phyloP scores from a whole-genome alignment of 2,113 vertebrate species.

The Forbesichthys papilliferus region DNA sequence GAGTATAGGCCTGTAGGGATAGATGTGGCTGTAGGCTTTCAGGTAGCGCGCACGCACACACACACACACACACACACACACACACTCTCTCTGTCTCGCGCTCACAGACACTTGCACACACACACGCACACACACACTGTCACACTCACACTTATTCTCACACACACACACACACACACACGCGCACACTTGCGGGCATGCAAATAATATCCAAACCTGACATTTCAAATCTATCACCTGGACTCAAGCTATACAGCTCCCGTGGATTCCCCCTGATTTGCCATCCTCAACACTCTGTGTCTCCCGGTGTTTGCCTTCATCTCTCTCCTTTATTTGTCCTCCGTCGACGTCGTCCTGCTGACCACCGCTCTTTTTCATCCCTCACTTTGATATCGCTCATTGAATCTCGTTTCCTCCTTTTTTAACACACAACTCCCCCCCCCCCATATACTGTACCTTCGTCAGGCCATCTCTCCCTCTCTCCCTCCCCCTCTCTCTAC shows the following conservation, averaged over 20 bases:
- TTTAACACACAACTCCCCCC: background rate
- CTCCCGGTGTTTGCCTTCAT: background rate
- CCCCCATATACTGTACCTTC: no score
- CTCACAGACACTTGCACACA: background rate
- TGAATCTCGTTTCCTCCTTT: background rate
- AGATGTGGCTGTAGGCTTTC: constrained; percentile 17
- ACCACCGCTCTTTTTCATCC: no score
- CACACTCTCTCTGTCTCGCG: background rate
- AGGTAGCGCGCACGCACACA: constrained; percentile 25
- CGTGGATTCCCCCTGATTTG: background rate
- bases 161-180: constrained; percentile 5
- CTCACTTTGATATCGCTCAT: background rate
- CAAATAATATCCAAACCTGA: constrained; percentile 31
- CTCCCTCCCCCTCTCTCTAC: background rate
- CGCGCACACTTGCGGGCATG: constrained; percentile 2
- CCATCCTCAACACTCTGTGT: constrained; percentile 20
- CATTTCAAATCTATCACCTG: constrained; percentile 54
- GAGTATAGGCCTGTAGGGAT: constrained; percentile 10
- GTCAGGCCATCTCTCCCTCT: background rate
- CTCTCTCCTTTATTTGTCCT: background rate
- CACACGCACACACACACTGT: background rate
- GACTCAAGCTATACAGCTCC: background rate
- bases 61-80: constrained; percentile 8
- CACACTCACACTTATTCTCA: background rate
- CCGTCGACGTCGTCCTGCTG: no score